Base-by-base conservation (phyloP, 2,888 invertebrate species). In the Cheilosia vernalis region DNA sequence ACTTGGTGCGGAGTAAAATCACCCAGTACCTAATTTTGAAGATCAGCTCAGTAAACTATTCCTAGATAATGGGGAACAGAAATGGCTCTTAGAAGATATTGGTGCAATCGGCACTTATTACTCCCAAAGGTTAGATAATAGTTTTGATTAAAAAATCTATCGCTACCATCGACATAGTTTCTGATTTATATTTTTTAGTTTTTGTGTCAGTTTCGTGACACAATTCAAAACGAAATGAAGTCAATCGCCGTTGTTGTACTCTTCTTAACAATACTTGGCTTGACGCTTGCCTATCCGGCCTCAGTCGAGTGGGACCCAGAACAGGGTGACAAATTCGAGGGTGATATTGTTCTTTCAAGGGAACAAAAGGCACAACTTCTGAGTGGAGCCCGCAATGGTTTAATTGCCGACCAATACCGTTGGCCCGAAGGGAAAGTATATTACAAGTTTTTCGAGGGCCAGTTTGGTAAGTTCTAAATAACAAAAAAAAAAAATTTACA, bases 341-440 rank as follows among this genome's bases (percentile, higher is more conserved):
- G 96, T 10, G 96, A 97, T 89, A 96, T 97, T 87, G 90, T 96
- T 21, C 93, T 95, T 84, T 95, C 95, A 0, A 86, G 88, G 4
- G 72, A 51, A 0, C 89, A 92, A 21, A 40, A 37, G 15, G 49
- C 47, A 10, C 4, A 33, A 0, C 30, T 84, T 0, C 73, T 27
- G 27, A 15, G 47, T 1, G 30, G 40, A 2, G 10, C 42, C 42
- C 92, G 94, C 85, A 96, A 95, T 88, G 95, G 95, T 0, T 87
- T 95, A 1, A 92, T 92, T 17, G 93, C 93, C 0, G 92, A 93
- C 0, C 44, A 37, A 0, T 90, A 92, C 4, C 92, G 94, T 7
- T 96, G 95, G 96, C 93, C 94, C 0, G 92, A 94, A 19, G 95
- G 95, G 5, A 93, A 94, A 10, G 93, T 96, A 2, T 96, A 95